A percentile compares a stretch with the other conserved stretches of the same genome.
Evolutionary conservation across 2,113 vertebrate genomes (phyloP).

Genomic region (Cichladusa arquata): DNA sequence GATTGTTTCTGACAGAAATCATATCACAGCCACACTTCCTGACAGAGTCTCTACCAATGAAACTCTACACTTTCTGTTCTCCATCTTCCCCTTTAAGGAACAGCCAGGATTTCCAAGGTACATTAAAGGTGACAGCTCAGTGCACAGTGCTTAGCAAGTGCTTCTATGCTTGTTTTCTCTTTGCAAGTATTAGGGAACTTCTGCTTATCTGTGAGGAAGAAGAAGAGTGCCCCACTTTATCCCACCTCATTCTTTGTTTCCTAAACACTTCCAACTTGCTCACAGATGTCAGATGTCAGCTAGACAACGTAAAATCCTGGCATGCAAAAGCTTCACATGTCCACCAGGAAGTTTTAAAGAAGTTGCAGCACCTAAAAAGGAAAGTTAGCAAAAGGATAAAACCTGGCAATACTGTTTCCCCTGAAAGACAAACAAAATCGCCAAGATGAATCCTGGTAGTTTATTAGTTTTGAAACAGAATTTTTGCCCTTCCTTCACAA

Average conservation of each 20-base stretch:
- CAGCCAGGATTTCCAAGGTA: conserved; percentile 64
- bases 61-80: conserved; percentile 89
- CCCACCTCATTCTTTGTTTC: not conserved
- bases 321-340: not conserved
- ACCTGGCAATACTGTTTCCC: not conserved
- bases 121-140: conserved; percentile 81
- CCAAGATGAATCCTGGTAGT: not conserved
- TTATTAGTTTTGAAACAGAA: not conserved
- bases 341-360: not conserved
- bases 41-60: conserved; percentile 80
- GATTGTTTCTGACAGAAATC: conserved; percentile 96
- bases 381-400: not conserved
- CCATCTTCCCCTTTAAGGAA: conserved; percentile 79
- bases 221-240: not conserved
- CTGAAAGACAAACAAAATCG: not conserved
- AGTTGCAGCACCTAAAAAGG: not conserved
- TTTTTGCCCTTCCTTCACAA: not conserved
- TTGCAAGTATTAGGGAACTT: conserved; percentile 33
- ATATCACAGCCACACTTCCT: conserved; percentile 82
- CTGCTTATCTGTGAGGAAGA: not conserved
- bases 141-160: conserved; percentile 71
- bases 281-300: not conserved
- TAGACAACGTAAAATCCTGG: not conserved
- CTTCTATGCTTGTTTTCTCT: conserved; percentile 60
- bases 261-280: not conserved